Evolutionary conservation across 2,797 vertebrate species (phyloP), one percentile per base, ranked within the genome.

Genomic region (Pantherophis alleghaniensis): DNA sequence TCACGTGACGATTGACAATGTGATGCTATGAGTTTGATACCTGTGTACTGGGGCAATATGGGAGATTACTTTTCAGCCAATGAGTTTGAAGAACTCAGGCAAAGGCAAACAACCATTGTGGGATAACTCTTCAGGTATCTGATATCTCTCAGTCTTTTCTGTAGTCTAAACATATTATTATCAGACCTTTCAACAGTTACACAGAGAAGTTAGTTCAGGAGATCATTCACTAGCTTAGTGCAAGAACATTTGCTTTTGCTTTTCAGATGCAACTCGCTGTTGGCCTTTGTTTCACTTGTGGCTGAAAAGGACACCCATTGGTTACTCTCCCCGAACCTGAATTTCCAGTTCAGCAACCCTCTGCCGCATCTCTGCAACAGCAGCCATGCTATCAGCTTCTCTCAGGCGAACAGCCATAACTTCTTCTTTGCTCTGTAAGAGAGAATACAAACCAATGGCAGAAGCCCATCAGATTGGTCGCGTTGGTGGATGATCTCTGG

Each of bases 381-480:
- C 98, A 0, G 99, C 99, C 98, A 99, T 99, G 95, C 98, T 99
- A 97, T 99, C 99, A 0, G 99, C 99, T 97, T 99, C 99, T 92
- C 99, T 98, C 95, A 99, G 97, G 28, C 99, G 98, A 88, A 98
- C 99, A 0, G 98, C 99, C 99, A 99, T 99, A 97, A 99, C 99
- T 94, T 99, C 99, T 97, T 99, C 99, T 97, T 99, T 99, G 97
- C 98, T 99, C 99, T 99, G 94, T 18, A 79, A 89, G 7, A 66
- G 86, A 55, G 88, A 91, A 63, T 18, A 12, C 12, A 86, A 51
- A 79, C n/a, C 59, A 47, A 18, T 91, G 57, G 32, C 51, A 47
- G 32, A 11, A 47, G 6, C 24, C 47, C 56, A 28, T n/a, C 10
- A 79, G 56, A 91, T 47, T 6, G 7, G n/a, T n/a, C n/a, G n/a